Evolutionary conservation across 2,888 invertebrate genomes (phyloP).

Genomic region (Dexiosoma caninum): DNA sequence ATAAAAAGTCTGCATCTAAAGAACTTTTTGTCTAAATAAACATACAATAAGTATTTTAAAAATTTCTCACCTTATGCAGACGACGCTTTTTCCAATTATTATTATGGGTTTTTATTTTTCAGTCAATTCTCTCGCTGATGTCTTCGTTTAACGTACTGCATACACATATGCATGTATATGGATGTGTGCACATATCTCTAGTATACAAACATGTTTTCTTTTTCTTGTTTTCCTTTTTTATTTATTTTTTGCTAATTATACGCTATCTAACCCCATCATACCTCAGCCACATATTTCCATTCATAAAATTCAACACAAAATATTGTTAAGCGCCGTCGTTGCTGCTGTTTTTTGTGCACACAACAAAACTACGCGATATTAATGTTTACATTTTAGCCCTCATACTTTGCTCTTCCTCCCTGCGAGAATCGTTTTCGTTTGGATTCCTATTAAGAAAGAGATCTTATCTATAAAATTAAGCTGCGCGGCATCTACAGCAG

Average conservation of each 20-base stretch:
- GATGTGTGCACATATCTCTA: background rate
- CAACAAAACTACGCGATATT: constrained; percentile 45
- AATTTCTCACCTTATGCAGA: constrained; percentile 52
- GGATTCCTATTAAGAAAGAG: constrained; percentile 32
- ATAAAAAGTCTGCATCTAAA: background rate
- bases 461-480: constrained; percentile 51
- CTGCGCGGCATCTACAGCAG: constrained; percentile 17
- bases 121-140: constrained; percentile 26
- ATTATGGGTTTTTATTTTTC: constrained; percentile 13
- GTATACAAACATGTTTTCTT: constrained; percentile 42
- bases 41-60: constrained; percentile 24
- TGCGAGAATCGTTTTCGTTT: background rate
- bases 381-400: constrained; percentile 58
- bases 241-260: constrained; percentile 58
- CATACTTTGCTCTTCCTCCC: background rate
- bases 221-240: constrained; percentile 27
- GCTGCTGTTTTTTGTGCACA: constrained; percentile 9
- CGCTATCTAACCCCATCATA: constrained; percentile 63
- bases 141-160: background rate
- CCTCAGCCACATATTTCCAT: constrained; percentile 60
- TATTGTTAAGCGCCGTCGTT: constrained; percentile 59
- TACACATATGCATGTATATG: background rate
- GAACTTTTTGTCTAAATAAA: background rate
- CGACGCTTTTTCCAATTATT: constrained; percentile 12
- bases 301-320: constrained; percentile 62